Conservation (phyloP, 2,888 invertebrate genomes). For the Hybos culiciformis region DNA sequence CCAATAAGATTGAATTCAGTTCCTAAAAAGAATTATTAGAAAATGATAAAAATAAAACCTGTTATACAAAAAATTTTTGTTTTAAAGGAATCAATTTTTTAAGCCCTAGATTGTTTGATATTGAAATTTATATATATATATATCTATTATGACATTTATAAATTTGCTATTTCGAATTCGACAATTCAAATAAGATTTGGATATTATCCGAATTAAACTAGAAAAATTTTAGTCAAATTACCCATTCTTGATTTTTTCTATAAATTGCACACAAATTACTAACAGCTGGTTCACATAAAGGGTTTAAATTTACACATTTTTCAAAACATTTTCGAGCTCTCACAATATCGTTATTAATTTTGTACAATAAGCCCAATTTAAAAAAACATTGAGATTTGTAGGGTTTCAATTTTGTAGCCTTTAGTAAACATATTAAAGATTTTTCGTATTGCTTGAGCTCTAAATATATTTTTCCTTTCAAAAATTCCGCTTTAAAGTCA, state of each 20-base stretch:
- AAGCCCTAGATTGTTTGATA: no score
- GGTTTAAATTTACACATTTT: conserved; percentile 64
- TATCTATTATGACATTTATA: no score
- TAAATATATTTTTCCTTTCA: conserved; percentile 24
- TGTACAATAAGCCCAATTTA: conserved; percentile 63
- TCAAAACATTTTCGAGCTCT: conserved; percentile 74
- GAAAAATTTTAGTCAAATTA: no score
- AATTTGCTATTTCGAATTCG: no score
- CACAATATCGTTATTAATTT: conserved; percentile 46
- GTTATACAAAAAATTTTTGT: no score
- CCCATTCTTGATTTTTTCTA: conserved; percentile 49
- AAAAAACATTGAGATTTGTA: conserved; percentile 59
- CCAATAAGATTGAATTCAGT: conserved; percentile 22
- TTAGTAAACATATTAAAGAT: conserved; percentile 49
- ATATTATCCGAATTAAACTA: no score
- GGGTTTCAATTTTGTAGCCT: conserved; percentile 59
- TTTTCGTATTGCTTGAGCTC: conserved; percentile 41
- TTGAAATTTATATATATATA: no score
- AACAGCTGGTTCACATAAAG: conserved; percentile 50
- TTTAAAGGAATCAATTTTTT: no score
- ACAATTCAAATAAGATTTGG: no score
- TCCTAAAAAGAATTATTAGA: conserved; percentile 16
- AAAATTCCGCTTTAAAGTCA: conserved; percentile 23
- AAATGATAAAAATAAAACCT: no score
- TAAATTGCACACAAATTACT: conserved; percentile 64